Percentiles rank a stretch among this genome's conserved stretches.
Evolutionary conservation across 2,797 vertebrate species (phyloP).

Genomic region (Oreochromis mossambicus): DNA sequence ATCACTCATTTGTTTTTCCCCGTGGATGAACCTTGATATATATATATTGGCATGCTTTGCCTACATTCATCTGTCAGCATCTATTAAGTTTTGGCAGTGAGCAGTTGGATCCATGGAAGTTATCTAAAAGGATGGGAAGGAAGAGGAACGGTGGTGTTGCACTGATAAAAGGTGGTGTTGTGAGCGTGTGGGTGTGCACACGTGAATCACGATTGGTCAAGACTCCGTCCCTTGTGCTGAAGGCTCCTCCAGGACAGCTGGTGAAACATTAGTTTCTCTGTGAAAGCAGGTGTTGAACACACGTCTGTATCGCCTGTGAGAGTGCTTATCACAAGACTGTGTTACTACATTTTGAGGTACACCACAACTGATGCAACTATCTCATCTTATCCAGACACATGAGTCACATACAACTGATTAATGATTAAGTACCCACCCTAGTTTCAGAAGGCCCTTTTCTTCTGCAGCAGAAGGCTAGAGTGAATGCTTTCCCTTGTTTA

Average conservation of each 20-base stretch:
- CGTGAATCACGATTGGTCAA: neutral
- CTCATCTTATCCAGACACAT: neutral
- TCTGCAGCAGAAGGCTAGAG: neutral
- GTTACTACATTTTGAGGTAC: neutral
- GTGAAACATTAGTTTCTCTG: neutral
- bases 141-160: neutral
- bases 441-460: neutral
- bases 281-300: neutral
- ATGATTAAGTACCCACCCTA: neutral
- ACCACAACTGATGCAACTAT: neutral
- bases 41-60: neutral
- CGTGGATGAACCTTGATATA: slow-evolving; percentile 5
- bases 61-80: slow-evolving; percentile 22
- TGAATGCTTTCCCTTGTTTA: neutral
- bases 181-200: neutral
- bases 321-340: neutral
- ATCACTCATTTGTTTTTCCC: slow-evolving; percentile 20
- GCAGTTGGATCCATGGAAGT: slow-evolving; percentile 11
- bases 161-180: neutral
- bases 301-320: neutral
- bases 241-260: neutral
- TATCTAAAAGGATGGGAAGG: slow-evolving; percentile 1
- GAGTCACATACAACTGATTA: neutral
- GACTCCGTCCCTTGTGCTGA: neutral
- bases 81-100: neutral